A percentile compares a stretch with the other conserved stretches of the same genome.
phyloP scores from a whole-genome alignment of 2,797 vertebrate genomes.

The Geotrypetes seraphini region DNA sequence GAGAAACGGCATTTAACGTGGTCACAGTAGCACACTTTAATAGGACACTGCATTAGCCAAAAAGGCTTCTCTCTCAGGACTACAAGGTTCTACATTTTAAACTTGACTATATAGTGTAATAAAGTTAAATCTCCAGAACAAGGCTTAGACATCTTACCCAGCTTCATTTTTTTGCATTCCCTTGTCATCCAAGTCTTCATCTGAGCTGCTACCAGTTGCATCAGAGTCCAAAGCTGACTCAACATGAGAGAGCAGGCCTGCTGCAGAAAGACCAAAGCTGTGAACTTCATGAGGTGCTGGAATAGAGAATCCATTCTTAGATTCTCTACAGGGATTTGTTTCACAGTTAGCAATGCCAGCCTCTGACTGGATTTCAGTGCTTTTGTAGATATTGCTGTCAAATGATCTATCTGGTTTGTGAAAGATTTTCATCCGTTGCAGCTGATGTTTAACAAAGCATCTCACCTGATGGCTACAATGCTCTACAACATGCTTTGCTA shows the following conservation, averaged over 20 bases:
- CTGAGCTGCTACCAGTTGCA: constrained; percentile 84
- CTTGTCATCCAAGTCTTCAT: constrained; percentile 64
- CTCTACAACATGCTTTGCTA: constrained; percentile 64
- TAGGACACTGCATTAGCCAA: too few species aligned
- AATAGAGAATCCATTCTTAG: constrained; percentile 25
- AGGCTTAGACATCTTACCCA: constrained; percentile 67
- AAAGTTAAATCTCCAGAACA: not conserved
- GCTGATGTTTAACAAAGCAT: constrained; percentile 53
- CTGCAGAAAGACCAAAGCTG: constrained; percentile 54
- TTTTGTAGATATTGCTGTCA: constrained; percentile 28
- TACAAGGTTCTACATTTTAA: too few species aligned
- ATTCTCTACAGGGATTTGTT: constrained; percentile 16
- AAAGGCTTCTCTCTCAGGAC: too few species aligned
- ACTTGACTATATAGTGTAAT: too few species aligned
- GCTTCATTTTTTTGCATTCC: constrained; percentile 36
- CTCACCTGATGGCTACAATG: constrained; percentile 75
- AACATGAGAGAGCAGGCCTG: constrained; percentile 56
- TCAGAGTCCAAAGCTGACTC: constrained; percentile 81
- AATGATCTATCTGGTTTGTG: constrained; percentile 21
- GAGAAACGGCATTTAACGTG: too few species aligned
- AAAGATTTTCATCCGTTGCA: constrained; percentile 34
- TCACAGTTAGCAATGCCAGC: constrained; percentile 11
- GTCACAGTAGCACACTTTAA: too few species aligned
- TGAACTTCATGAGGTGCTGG: constrained; percentile 46
- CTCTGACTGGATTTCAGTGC: constrained; percentile 34